Base-by-base conservation (phyloP, 64 coral and sea anemone genomes). In the Anthopleura sola region DNA sequence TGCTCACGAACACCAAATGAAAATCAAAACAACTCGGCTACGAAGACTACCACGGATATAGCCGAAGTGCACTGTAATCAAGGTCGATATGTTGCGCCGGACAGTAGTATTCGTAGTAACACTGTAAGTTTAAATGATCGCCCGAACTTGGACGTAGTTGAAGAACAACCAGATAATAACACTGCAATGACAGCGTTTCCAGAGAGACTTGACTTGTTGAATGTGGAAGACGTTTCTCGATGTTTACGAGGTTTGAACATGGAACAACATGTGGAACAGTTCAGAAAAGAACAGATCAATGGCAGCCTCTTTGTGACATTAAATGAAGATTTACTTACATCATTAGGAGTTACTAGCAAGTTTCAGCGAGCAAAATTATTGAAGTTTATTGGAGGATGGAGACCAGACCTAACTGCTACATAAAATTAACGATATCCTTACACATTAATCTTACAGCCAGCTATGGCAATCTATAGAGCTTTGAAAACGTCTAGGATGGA, bases 351-450 rank as follows among this genome's bases (percentile, higher is more conserved):
- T 3, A 55, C 1, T 36, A 60, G 18, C 33, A 26, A 50, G 32
- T 83, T 83, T 15, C 46, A 83, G 3, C 49, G 51, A 29, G 17
- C 17, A 37, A 83, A 83, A 16, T 33, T 83, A 36, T 47, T 58
- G 6, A 50, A 60, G 50, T 83, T 83, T 50, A 83, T 83, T 51
- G 21, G 54, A 11, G 80, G 80, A 83, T 83, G 80, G 80, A 83
- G 80, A 83, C 80, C 80, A 49, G 29, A 51, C n/a, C 8, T 9
- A 62, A 28, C 4, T 1, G 6, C 58, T 62, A 3, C 2, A 62
- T 23, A 62, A 26, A 62, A 62, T 0, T 28, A 53, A 53, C 2
- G 50, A 53, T 15, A 13, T 53, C 14, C 7, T 53, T 15, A 53
- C 13, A 53, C 50, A 15, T 13, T 6, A 53, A 12, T 53, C 16